Base-by-base conservation (phyloP, 2,888 invertebrate species). In the Aphodius granarius region DNA sequence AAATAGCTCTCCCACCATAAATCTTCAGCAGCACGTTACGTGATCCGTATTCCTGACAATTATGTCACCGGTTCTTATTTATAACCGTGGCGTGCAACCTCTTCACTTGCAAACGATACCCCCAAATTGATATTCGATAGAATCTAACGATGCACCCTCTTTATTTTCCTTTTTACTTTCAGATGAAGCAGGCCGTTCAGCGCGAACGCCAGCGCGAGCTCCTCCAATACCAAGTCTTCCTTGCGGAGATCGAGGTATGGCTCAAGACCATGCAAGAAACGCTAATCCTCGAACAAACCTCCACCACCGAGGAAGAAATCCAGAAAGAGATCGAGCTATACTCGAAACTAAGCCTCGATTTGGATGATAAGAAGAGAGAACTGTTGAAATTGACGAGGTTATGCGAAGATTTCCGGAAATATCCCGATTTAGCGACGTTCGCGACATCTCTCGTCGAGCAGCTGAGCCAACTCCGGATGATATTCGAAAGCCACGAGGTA, bases 401-500 rank as follows among this genome's bases (percentile, higher is more conserved):
- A 63, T 90, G 90, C 64, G 88, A 88, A 70, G 84, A 88, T 22
- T 86, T 91, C 74, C 85, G 88, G 75, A 85, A 87, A 17, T 83
- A 86, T 79, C 86, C 88, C 0, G 90, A 90, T 79, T 85, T 91
- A 2, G 83, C 87, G 71, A 84, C 86, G 5, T 81, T 91, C 71
- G 88, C 89, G 0, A 83, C 83, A 63, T 83, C 84, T 16, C 87
- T 93, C 80, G 87, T 87, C 81, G 87, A 89, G 76, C 92, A 92
- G 82, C 85, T 93, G 79, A 88, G 87, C 81, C 86, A 87, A 62
- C 89, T 92, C 80, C 89, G 89, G 63, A 87, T 87, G 75, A 86
- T 92, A 62, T 89, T 93, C 81, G 87, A 89, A 63, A 91, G 93
- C 85, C 92, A 92, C 77, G 91, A 90, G 81, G 87, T 88, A 81